Base-by-base conservation (phyloP, 2,113 vertebrate species). In the Arenaria interpres region DNA sequence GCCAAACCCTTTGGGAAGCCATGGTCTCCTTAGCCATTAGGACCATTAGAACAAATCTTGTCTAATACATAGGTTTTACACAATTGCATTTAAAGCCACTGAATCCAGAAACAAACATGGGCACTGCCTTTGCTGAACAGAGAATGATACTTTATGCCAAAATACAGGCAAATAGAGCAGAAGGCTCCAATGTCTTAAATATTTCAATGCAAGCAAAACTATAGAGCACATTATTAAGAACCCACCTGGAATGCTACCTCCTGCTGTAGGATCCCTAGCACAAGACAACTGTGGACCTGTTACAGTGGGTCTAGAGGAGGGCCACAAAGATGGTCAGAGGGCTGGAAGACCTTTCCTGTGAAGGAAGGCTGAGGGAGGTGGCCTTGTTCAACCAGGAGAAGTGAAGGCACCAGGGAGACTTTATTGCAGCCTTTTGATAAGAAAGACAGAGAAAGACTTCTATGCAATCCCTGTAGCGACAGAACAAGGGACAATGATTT, bases 201-300 rank as follows among this genome's bases (percentile, higher is more conserved):
- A 27, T 24, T 53, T 10, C 51, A 57, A 39, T 21, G 5, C 25
- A 48, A 57, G 11, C 3, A 79, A 8, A 82, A 45, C 23, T 18
- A 24, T 12, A 18, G 69, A 62, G 32, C 27, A 23, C 28, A 23
- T 18, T 53, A 56, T 23, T 7, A 43, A 64, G 39, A 54, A 12
- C 25, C 19, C 30, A 7, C 4, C 16, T 16, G 10, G 4, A 43
- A 12, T 35, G 3, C 11, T 32, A n/a, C 20, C 5, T 10, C 45
- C 80, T 72, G 39, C 57, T 53, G 39, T 22, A 18, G 32, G 1
- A 23, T 5, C 20, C 11, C 24, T 22, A 30, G 41, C 0, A 27
- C 4, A 45, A 21, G 28, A 11, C 7, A 56, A 35, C n/a, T 3
- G 1, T 14, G 32, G 27, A 41, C 1, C 19, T 46, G 5, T 6